Conservation (phyloP, 37 sponge, comb jelly and placozoan species). For the Cladorhizidae sp. region DNA sequence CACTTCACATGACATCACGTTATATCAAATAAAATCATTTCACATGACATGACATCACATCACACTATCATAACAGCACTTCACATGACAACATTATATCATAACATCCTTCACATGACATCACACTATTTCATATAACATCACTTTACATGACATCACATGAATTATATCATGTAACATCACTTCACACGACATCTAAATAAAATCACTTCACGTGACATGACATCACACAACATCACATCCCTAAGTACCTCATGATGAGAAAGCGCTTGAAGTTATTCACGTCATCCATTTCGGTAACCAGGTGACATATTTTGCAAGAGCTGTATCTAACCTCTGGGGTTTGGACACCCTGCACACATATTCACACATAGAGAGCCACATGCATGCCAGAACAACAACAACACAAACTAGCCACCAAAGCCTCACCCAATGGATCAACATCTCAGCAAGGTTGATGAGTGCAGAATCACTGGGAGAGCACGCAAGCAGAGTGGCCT, state of each 20-base stretch:
- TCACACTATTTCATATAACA: background rate
- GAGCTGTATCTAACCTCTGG: slow-evolving; percentile 19
- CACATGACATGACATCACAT: too few species aligned
- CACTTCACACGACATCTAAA: too few species aligned
- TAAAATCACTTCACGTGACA: too few species aligned
- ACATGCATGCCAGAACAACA: background rate
- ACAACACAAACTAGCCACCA: background rate
- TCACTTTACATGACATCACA: too few species aligned
- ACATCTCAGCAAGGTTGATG: slow-evolving; percentile 42
- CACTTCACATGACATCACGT: too few species aligned
- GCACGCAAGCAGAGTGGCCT: background rate
- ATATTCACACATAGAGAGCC: background rate
- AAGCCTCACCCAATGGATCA: slow-evolving; percentile 32
- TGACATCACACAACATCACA: too few species aligned
- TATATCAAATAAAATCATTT: too few species aligned
- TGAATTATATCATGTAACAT: too few species aligned
- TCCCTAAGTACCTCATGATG: slow-evolving; percentile 7
- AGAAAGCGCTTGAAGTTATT: slow-evolving; percentile 1
- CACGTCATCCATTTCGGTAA: background rate
- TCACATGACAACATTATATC: too few species aligned
- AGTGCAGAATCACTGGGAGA: slow-evolving; percentile 6
- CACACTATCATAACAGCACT: too few species aligned
- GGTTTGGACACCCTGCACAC: slow-evolving; percentile 20
- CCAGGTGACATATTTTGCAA: slow-evolving; percentile 15
- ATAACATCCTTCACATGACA: background rate